Evolutionary conservation across 2,888 invertebrate genomes (phyloP), one percentile per base, ranked within the genome.

Genomic region (Mechanitis mazaeus): DNA sequence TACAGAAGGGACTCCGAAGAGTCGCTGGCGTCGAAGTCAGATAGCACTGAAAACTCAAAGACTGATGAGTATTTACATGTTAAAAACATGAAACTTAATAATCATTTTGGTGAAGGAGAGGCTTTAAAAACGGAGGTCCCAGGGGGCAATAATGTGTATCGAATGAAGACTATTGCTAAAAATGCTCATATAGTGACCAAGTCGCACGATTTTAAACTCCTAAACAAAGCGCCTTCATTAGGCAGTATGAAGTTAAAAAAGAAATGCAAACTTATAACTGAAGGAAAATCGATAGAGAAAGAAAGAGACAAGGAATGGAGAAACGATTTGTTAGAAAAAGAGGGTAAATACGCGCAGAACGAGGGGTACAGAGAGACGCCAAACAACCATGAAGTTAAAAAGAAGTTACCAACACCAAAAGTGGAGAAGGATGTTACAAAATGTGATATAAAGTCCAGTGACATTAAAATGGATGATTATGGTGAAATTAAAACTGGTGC

Each of bases 261-360:
- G 74, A 89, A 87, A 69, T 76, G 81, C 64, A 90, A 88, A 72
- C 75, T 84, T 66, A 76, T 84, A 69, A 75, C 73, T 65, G 85
- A 85, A 59, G 79, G 79, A 20, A 85, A 82, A 60, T 73, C 76
- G 2, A 72, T 73, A 56, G 84, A 85, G 64, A 83, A 85, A 68
- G 83, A 89, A 68, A 74, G 84, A 61, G 86, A 87, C 68, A 91
- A 92, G 75, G 92, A 92, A 72, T 92, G 92, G 81, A 87, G 91
- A 75, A 92, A 92, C 76, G 92, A 92, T 73, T 77, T 88, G 67
- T 79, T 91, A 68, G 90, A 91, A 63, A 91, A 91, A 61, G 92
- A 92, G 64, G 91, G 91, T 54, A 87, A 88, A 64, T 89, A 90
- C 72, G 87, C 87, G 63, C 89, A 88, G 71, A 89, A 87, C 69